Conservation (phyloP, 2,113 vertebrate genomes). For the Proterorhinus semilunaris region DNA sequence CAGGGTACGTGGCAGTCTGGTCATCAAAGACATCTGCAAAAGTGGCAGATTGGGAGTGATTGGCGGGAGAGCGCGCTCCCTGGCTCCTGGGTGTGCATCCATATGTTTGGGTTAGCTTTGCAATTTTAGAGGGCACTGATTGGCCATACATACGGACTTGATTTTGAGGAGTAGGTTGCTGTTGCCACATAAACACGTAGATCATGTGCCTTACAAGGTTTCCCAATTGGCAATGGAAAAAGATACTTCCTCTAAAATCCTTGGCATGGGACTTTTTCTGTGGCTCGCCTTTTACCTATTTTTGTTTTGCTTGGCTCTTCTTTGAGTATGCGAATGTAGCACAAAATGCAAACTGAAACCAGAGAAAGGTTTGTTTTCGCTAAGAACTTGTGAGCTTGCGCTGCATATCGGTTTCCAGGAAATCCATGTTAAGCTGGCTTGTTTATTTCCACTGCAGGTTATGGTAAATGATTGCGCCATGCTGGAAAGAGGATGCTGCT, state of each 20-base stretch:
- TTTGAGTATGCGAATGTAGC: constrained; percentile 43
- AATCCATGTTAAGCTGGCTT: constrained; percentile 44
- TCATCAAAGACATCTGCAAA: constrained; percentile 40
- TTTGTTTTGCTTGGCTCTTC: constrained; percentile 59
- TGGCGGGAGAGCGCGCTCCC: constrained; percentile 45
- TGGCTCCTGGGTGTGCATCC: constrained; percentile 59
- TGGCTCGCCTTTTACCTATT: constrained; percentile 6
- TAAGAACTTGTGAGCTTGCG: constrained; percentile 52
- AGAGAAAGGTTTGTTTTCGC: constrained; percentile 46
- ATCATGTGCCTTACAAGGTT: constrained; percentile 28
- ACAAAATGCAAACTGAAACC: constrained; percentile 45
- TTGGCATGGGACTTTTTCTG: constrained; percentile 11
- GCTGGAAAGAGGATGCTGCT: constrained; percentile 42
- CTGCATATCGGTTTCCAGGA: constrained; percentile 60
- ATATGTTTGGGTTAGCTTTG: constrained; percentile 59
- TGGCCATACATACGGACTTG: constrained; percentile 43
- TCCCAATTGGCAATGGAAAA: constrained; percentile 22
- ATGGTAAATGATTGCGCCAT: constrained; percentile 33
- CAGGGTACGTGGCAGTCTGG: constrained; percentile 14
- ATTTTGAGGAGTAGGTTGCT: constrained; percentile 13
- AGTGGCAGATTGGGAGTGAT: constrained; percentile 61
- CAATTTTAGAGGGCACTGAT: constrained; percentile 29
- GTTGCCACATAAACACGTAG: constrained; percentile 39
- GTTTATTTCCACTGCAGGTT: constrained; percentile 57
- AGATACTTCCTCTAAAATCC: constrained; percentile 35